These are phyloP conservation scores for Amazona finschi DNA, from an alignment of 2,797 vertebrate genomes.

Conservation along the genomic window DNA sequence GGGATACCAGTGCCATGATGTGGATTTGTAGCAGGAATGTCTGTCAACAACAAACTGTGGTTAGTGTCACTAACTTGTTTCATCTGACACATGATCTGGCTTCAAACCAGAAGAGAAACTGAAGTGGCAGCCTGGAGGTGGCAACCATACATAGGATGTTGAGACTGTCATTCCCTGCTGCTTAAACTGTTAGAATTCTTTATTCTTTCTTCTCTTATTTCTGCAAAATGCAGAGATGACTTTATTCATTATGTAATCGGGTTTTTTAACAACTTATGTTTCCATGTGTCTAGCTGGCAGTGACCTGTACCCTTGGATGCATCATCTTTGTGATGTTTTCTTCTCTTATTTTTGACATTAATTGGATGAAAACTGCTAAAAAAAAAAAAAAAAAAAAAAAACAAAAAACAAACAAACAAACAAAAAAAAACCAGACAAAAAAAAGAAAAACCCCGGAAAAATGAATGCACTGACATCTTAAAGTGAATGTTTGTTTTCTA, in stretches of 20 bases:
- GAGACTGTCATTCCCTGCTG: not conserved
- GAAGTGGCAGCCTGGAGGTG: not conserved
- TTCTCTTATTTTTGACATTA: not conserved
- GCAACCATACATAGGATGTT: not conserved
- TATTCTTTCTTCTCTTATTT: not conserved
- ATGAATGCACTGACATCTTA: not conserved
- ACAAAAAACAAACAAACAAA: not conserved
- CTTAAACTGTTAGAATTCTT: not conserved
- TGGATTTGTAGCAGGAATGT: not conserved
- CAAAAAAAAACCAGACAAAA: not conserved
- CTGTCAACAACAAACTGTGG: not conserved
- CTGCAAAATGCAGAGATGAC: not conserved
- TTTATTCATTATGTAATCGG: not conserved
- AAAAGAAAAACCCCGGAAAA: not conserved
- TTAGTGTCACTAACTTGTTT: not conserved
- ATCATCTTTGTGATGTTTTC: not conserved
- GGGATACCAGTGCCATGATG: not conserved
- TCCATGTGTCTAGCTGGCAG: not conserved
- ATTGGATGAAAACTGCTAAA: conserved; percentile 17
- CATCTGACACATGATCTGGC: not conserved
- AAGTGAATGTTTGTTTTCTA: not conserved
- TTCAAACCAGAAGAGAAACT: not conserved
- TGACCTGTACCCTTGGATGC: not conserved
- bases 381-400: not conserved
- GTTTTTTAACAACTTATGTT: not conserved